Base-by-base conservation (phyloP, 2,797 vertebrate genomes). In the Mus minutoides region DNA sequence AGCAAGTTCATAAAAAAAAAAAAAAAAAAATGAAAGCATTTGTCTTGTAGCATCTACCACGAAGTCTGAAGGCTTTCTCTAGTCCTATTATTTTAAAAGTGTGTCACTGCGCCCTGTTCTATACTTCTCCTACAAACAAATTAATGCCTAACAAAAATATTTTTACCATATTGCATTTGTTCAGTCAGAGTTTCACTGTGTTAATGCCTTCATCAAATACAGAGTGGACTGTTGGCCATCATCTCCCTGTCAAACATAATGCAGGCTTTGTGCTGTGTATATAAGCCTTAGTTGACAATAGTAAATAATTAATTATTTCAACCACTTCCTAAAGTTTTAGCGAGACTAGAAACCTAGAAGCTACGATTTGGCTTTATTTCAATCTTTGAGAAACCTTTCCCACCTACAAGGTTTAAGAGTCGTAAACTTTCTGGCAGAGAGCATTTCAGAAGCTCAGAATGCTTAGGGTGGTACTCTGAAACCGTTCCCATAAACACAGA, bases 11-110 rank as follows among this genome's bases (percentile, higher is more conserved):
- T 24, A 64, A 84, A 92, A 80, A 98, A 96, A 96, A 96, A 94
- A 95, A 97, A 95, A 64, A 84, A 92, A 80, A 98, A 96, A 96
- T 96, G 94, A 95, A 97, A 95, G 3, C 26, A 92, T 93, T 80
- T 43, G 1, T 83, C 17, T 46, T 93, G 4, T 80, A 92, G 11
- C 92, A 79, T 88, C 22, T 5, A 83, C 12, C 3, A 91, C 11
- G 92, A 96, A 97, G 24, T 56, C 43, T 43, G 3, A 29, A 92
- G 87, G 82, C 43, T 54, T 92, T 22, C 9, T 46, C 24, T 22
- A 78, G 13, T 82, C 71, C 88, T 16, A 73, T 54, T 67, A 7
- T 89, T 96, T 97, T 71, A 90, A 54, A 96, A 95, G 87, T 77
- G 90, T 91, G 69, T 96, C 79, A 9, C 11, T 10, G 71, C 92